A percentile compares a stretch with the other conserved stretches of the same genome.
Conservation (phyloP, 2,888 invertebrate genomes). For the Agapetus fuscipes region DNA sequence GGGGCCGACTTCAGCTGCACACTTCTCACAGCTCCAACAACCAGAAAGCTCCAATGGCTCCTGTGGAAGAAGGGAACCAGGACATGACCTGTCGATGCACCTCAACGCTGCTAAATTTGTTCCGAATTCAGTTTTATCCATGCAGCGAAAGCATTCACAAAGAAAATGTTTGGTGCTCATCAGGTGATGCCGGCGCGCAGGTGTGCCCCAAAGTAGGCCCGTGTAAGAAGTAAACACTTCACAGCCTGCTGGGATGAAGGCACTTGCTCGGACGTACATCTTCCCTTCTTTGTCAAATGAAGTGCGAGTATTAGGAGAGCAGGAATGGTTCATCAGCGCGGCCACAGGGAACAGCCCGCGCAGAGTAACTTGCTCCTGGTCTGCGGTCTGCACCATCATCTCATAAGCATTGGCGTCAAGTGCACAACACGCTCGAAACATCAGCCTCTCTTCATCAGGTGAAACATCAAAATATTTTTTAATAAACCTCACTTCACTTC, state of each 20-base stretch:
- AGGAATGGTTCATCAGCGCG: slow-evolving; percentile 59
- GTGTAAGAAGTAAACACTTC: slow-evolving; percentile 61
- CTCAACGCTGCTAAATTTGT: slow-evolving; percentile 47
- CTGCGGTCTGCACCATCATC: slow-evolving; percentile 39
- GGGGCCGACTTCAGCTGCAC: slow-evolving; percentile 37
- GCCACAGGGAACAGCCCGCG: slow-evolving; percentile 59
- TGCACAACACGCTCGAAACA: slow-evolving; percentile 49
- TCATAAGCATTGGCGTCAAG: slow-evolving; percentile 63
- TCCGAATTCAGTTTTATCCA: slow-evolving; percentile 57
- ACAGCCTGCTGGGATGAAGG: slow-evolving; percentile 46
- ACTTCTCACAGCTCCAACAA: slow-evolving; percentile 51
- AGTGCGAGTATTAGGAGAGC: slow-evolving; percentile 57
- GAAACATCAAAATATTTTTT: slow-evolving; percentile 41
- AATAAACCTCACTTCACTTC: slow-evolving; percentile 47
- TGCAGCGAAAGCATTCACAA: slow-evolving; percentile 56
- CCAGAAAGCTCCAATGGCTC: slow-evolving; percentile 43
- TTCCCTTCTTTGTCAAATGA: slow-evolving; percentile 46
- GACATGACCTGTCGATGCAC: slow-evolving; percentile 43
- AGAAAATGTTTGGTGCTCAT: slow-evolving; percentile 57
- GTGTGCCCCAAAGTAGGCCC: slow-evolving; percentile 57
- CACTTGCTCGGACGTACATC: slow-evolving; percentile 51
- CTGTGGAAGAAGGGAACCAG: slow-evolving; percentile 47
- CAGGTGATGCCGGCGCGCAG: slow-evolving; percentile 51
- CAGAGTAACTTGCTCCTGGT: slow-evolving; percentile 39
- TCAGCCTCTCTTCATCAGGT: slow-evolving; percentile 45